Evolutionary conservation across 1,140 invertebrate genomes (phyloP), one percentile per base, ranked within the genome.

Genomic region (Grapholita molesta): DNA sequence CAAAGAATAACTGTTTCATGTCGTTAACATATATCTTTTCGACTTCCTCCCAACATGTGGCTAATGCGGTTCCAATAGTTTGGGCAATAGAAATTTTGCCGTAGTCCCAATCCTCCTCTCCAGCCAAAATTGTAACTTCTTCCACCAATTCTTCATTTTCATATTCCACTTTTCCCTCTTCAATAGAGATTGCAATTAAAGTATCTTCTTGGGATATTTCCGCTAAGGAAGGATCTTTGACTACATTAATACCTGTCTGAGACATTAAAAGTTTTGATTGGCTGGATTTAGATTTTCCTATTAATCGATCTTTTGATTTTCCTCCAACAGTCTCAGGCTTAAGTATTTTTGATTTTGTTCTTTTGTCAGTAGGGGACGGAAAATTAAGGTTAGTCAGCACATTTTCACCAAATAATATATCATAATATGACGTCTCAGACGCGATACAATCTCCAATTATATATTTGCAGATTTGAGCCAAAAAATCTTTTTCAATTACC

Each of bases 391-490:
- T 12, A 32, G 80, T 87, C 64, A 89, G 74, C 64, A 80, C 74
- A 18, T 90, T 84, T 32, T 83, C 79, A 18, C 93, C 93, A 80
- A 94, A 94, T 24, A 94, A 71, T 73, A 87, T 85, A 2, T 90
- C 76, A 48, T 84, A 91, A n/a, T 48, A 21, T 11, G 86, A 80
- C 73, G 91, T 92, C 38, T 87, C 67, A 1, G 92, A 89, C 66
- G 93, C 66, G 3, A 79, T 74, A 64, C 79, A 90, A 75, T 94
- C 93, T 11, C 93, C 93, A 24, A 93, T 90, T 24, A 94, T 90
- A 71, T 94, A 89, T 83, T 93, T 92, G 8, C 87, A 93, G 55
- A 94, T 84, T 72, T 90, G 88, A 69, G 92, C 92, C 35, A 94
- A 72, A 7, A 93, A 88, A 9, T 88, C 70, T 67, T 89, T 87